Conservation (phyloP, 35 echinoderm and acorn worm genomes). For the Amphiura filiformis region DNA sequence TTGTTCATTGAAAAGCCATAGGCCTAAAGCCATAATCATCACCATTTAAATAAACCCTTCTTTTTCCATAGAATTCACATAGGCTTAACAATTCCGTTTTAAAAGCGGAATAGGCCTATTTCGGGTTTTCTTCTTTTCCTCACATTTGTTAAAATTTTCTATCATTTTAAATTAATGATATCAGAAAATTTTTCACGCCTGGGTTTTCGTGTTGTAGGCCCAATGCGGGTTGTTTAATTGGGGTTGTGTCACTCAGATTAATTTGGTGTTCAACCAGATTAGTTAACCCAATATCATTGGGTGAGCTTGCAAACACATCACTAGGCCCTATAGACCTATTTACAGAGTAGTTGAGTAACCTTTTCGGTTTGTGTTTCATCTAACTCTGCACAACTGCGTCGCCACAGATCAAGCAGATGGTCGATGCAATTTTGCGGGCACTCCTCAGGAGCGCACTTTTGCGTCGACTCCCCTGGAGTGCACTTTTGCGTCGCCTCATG, state of each 20-base stretch:
- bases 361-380: not conserved
- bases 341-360: not conserved
- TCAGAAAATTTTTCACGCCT: too few relatives aligned
- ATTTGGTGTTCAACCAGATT: slow-evolving; percentile 49
- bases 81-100: too few relatives aligned
- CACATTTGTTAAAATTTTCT: too few relatives aligned
- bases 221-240: slow-evolving; percentile 49
- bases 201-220: slow-evolving; percentile 43
- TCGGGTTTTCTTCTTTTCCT: slow-evolving; percentile 33
- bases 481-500: not conserved
- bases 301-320: slow-evolving; percentile 54
- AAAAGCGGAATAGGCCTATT: too few relatives aligned
- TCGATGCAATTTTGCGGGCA: not conserved
- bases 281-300: slow-evolving; percentile 47
- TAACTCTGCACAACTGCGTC: not conserved
- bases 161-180: too few relatives aligned
- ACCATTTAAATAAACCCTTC: too few relatives aligned
- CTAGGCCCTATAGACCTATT: too few relatives aligned
- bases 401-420: slow-evolving; percentile 18
- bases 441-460: too few relatives aligned
- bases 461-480: too few relatives aligned
- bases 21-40: too few relatives aligned
- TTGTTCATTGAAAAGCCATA: too few relatives aligned
- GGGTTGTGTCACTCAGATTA: slow-evolving; percentile 15
- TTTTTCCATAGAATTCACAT: too few relatives aligned